Percentiles rank a stretch among this genome's conserved stretches.
phyloP scores from a whole-genome alignment of 2,113 vertebrate species.

The Onychostoma macrolepis region DNA sequence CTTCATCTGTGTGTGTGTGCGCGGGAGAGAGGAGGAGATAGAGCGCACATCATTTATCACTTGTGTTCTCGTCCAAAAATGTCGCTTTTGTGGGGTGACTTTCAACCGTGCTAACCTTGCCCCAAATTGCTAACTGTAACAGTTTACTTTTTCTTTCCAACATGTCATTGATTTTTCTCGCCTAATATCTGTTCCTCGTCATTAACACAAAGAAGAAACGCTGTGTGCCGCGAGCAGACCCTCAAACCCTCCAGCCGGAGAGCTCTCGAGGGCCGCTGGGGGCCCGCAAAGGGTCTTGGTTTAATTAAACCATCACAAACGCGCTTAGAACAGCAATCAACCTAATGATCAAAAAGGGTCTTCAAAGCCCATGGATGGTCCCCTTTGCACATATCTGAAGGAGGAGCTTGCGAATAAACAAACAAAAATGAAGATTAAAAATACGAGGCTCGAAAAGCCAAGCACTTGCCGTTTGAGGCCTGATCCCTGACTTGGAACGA shows the following conservation, averaged over 20 bases:
- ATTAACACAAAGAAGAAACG: slow-evolving; percentile 32
- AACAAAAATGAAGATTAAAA: slow-evolving; percentile 46
- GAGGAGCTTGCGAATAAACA: slow-evolving; percentile 54
- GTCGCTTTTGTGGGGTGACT: slow-evolving; percentile 58
- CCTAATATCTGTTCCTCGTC: slow-evolving; percentile 25
- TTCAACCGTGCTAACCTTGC: slow-evolving; percentile 64
- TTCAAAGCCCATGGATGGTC: slow-evolving; percentile 60
- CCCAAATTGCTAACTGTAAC: slow-evolving; percentile 61
- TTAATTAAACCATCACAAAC: slow-evolving; percentile 66
- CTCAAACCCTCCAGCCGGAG: slow-evolving; percentile 52
- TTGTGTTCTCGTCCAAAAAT: slow-evolving; percentile 53
- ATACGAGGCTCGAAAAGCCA: slow-evolving; percentile 42
- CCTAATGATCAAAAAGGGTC: slow-evolving; percentile 62
- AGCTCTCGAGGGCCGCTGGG: slow-evolving; percentile 40
- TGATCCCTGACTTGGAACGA: slow-evolving; percentile 49
- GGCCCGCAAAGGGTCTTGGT: slow-evolving; percentile 50
- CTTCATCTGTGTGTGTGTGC: background rate
- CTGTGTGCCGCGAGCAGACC: slow-evolving; percentile 3
- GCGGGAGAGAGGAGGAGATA: slow-evolving; percentile 33
- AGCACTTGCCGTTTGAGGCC: slow-evolving; percentile 55
- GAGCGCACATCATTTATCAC: slow-evolving; percentile 57
- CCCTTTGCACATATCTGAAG: slow-evolving; percentile 54
- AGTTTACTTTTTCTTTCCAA: slow-evolving; percentile 46
- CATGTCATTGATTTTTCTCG: slow-evolving; percentile 35
- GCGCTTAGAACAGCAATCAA: slow-evolving; percentile 62